Percentiles rank a stretch among this genome's conserved stretches.
Evolutionary conservation across 1,140 invertebrate genomes (phyloP).

Genomic region (Calosoma granatense): DNA sequence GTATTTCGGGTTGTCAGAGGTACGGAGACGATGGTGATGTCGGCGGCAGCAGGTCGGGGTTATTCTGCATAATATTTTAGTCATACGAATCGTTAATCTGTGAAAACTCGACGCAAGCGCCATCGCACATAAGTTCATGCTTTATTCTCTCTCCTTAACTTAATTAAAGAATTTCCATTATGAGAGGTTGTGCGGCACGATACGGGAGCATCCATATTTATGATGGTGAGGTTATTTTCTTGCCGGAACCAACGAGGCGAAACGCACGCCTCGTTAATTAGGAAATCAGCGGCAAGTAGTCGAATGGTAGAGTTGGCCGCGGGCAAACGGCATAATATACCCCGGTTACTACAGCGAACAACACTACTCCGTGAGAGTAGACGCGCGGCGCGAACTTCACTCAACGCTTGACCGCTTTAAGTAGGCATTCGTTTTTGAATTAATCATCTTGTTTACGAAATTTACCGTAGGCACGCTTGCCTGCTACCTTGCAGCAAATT

Average conservation of each 20-base stretch:
- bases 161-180: slow-evolving; percentile 9
- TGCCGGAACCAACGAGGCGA: background rate
- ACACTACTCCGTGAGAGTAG: too few species aligned
- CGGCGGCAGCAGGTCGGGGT: background rate
- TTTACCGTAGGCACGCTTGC: too few species aligned
- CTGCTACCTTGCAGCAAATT: too few species aligned
- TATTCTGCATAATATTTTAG: slow-evolving; percentile 5
- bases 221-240: slow-evolving; percentile 5
- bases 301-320: too few species aligned
- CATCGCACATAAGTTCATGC: slow-evolving; percentile 4
- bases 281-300: background rate
- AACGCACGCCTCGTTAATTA: slow-evolving; percentile 1
- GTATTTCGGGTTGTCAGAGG: background rate
- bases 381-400: too few species aligned
- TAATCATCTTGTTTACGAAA: too few species aligned
- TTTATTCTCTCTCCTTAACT: background rate
- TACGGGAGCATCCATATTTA: slow-evolving; percentile 1
- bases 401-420: too few species aligned
- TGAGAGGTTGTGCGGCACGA: background rate
- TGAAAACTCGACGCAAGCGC: slow-evolving; percentile 1
- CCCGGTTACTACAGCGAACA: too few species aligned
- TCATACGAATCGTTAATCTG: slow-evolving; percentile 6
- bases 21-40: background rate
- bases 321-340: too few species aligned
- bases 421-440: too few species aligned